phyloP scores from a whole-genome alignment of 2,888 invertebrate species.

The Ariolimax columbianus region DNA sequence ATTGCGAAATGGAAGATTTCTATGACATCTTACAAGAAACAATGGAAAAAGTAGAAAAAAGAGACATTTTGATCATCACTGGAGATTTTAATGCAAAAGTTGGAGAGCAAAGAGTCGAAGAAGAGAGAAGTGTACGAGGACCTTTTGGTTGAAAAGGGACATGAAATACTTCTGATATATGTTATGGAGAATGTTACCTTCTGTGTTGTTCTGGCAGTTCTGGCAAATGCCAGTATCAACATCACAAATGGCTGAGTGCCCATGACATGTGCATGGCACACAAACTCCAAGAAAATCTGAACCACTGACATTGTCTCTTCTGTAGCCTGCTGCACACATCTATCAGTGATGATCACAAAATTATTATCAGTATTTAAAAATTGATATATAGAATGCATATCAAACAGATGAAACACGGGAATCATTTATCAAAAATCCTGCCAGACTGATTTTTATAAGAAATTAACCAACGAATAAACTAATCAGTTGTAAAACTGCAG shows the following conservation, averaged over 20 bases:
- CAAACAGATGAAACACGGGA: background rate
- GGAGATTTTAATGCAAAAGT: no score
- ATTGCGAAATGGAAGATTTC: no score
- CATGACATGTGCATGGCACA: slow-evolving; percentile 90
- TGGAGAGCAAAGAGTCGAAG: no score
- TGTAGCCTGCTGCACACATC: slow-evolving; percentile 86
- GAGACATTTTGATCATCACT: no score
- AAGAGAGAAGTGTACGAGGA: no score
- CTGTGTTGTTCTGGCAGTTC: slow-evolving; percentile 56
- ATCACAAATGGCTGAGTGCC: slow-evolving; percentile 90
- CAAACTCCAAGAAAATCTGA: slow-evolving; percentile 83
- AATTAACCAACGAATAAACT: no score
- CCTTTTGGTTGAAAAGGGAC: no score
- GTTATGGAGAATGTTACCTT: slow-evolving; percentile 48
- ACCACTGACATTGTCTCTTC: slow-evolving; percentile 81
- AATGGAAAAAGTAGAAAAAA: no score
- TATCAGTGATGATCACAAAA: slow-evolving; percentile 34
- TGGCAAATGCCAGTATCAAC: slow-evolving; percentile 85
- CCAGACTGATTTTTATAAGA: background rate
- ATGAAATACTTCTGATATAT: background rate
- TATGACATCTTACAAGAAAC: no score
- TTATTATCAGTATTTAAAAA: background rate
- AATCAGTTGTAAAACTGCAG: no score
- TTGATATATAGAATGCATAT: background rate
- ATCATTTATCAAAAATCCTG: background rate